Base-by-base conservation (phyloP, 2,797 vertebrate genomes). In the Vireo griseus region DNA sequence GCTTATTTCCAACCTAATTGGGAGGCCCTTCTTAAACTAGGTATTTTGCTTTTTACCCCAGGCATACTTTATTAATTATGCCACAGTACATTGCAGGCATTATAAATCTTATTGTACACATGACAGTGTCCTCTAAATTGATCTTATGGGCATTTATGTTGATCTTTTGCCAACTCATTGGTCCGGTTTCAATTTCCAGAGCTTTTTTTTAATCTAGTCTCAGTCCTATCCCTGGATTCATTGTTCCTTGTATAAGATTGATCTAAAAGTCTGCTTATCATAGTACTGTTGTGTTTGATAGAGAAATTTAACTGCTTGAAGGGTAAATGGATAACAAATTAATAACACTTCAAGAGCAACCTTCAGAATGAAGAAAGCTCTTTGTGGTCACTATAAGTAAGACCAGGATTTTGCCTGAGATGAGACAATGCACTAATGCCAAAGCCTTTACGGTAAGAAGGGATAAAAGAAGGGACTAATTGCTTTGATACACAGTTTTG, bases 91-190 rank as follows among this genome's bases (percentile, higher is more conserved):
- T 25, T 83, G 18, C 63, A 80, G 39, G 20, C 50, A 65, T 75
- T 83, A 77, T 71, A 88, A 75, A 90, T 92, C 39, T 71, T 57
- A 28, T 14, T 47, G 42, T 77, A 25, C 21, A 14, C 20, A 57
- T 39, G 22, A 28, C n/a, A 65, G 14, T 74, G 57, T 80, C 40
- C 65, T 91, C 54, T 90, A 80, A 94, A 74, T 94, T 94, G 76
- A 73, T 61, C 61, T 67, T 77, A 16, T 26, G 50, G 52, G 11
- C 35, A 58, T 90, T 94, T 86, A 8, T 74, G 25, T 35, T 74
- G n/a, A 44, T 62, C 6, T 73, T 94, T 28, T 82, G 42, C 63
- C 72, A 71, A 68, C 7, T 61, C 57, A 24, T 54, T 62, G 37
- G 51, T 85, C 31, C 29, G 24, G 6, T 85, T 85, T 74, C 65